These are phyloP conservation scores for Bombyx mori DNA, from an alignment of 1,140 invertebrate species.

Conservation along the genomic window ASM3026992v2 NC_085124.1:1853001-1853500, in stretches of 20 bases:
- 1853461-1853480: conserved; percentile 73
- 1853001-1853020: too few species aligned
- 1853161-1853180: too few species aligned
- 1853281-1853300: conserved; percentile 97
- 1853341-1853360: conserved; percentile 96
- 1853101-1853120: too few species aligned
- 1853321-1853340: conserved; percentile 95
- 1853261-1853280: conserved; percentile 97
- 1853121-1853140: too few species aligned
- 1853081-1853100: too few species aligned
- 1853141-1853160: too few species aligned
- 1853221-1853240: conserved; percentile 99
- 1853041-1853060: too few species aligned
- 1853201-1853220: conserved; percentile 15
- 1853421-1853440: conserved; percentile 98
- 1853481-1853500: background rate
- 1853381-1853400: conserved; percentile 99
- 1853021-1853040: too few species aligned
- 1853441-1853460: conserved; percentile 97
- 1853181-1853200: too few species aligned
- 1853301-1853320: conserved; percentile 96
- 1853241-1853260: conserved; percentile 91
- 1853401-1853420: conserved; percentile 99
- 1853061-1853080: too few species aligned
- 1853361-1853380: conserved; percentile 94